A percentile compares a stretch with the other conserved stretches of the same genome.
Evolutionary conservation across 2,797 vertebrate genomes (phyloP).

Genomic region (Cryptoprocta ferox): DNA sequence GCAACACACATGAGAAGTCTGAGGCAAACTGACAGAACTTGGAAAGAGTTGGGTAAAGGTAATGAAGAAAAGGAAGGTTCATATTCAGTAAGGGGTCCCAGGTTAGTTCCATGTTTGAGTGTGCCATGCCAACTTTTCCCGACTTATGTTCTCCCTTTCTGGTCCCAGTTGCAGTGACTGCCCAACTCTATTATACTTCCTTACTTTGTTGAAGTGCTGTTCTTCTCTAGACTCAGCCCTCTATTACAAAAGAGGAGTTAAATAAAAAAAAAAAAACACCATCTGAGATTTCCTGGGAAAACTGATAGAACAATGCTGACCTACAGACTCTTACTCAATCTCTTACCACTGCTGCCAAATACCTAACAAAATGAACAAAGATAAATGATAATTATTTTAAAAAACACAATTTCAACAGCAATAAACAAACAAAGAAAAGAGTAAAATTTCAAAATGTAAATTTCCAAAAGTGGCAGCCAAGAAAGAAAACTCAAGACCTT

Average conservation of each 20-base stretch:
- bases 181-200: not conserved
- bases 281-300: conserved; percentile 3
- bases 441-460: not conserved
- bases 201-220: conserved; percentile 3
- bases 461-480: not conserved
- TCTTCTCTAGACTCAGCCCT: not conserved
- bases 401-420: not conserved
- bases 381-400: not conserved
- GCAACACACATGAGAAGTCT: not conserved
- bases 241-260: not conserved
- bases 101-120: not conserved
- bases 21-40: conserved; percentile 10
- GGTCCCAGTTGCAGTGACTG: not conserved
- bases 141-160: conserved; percentile 1
- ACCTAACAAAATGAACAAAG: conserved; percentile 46
- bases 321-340: conserved; percentile 36
- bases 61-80: conserved; percentile 12
- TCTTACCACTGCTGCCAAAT: not conserved
- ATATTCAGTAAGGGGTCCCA: not conserved
- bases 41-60: not conserved
- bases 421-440: not conserved
- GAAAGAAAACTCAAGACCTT: not conserved
- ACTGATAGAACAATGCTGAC: conserved; percentile 23
- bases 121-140: not conserved
- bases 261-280: not conserved